Percentiles rank a stretch among this genome's conserved stretches.
These are phyloP conservation scores for Amphibalanus amphitrite DNA, from an alignment of 1,140 invertebrate genomes.

Conservation along the genomic window DNA sequence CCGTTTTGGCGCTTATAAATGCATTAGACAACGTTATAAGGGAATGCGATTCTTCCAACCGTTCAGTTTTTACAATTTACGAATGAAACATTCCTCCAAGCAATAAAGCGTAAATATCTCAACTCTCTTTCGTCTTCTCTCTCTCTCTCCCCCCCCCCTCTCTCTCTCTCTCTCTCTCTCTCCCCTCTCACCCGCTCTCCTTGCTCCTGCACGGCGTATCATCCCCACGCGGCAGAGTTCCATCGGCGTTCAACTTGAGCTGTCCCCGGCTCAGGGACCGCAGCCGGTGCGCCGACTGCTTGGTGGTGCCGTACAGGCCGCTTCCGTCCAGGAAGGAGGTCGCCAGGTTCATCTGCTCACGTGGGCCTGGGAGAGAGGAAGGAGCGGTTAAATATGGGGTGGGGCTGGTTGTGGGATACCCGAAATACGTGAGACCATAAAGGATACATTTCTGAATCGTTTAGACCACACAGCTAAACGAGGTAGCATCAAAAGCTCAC, in stretches of 20 bases:
- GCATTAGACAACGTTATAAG: not conserved
- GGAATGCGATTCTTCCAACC: not conserved
- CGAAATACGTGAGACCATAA: too few relatives aligned
- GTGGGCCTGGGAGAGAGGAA: constrained; percentile 26
- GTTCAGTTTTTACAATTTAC: not conserved
- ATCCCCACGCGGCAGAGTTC: not conserved
- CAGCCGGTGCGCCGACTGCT: constrained; percentile 32
- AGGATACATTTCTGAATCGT: too few relatives aligned
- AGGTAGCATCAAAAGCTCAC: too few relatives aligned
- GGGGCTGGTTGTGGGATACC: too few relatives aligned
- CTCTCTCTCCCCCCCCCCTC: too few relatives aligned
- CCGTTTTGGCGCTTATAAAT: too few relatives aligned
- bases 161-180: too few relatives aligned
- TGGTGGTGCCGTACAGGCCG: constrained; percentile 55
- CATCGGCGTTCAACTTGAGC: constrained; percentile 27
- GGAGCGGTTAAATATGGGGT: not conserved
- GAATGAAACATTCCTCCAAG: too few relatives aligned
- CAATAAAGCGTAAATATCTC: too few relatives aligned
- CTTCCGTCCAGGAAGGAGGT: constrained; percentile 74
- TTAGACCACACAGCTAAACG: too few relatives aligned
- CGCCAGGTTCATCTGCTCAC: constrained; percentile 73
- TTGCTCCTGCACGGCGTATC: not conserved
- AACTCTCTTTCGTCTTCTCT: too few relatives aligned
- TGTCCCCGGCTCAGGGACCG: constrained; percentile 33
- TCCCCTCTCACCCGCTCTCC: not conserved